Base-by-base conservation (phyloP, 2,888 invertebrate genomes). In the Drosophila borealis region DNA sequence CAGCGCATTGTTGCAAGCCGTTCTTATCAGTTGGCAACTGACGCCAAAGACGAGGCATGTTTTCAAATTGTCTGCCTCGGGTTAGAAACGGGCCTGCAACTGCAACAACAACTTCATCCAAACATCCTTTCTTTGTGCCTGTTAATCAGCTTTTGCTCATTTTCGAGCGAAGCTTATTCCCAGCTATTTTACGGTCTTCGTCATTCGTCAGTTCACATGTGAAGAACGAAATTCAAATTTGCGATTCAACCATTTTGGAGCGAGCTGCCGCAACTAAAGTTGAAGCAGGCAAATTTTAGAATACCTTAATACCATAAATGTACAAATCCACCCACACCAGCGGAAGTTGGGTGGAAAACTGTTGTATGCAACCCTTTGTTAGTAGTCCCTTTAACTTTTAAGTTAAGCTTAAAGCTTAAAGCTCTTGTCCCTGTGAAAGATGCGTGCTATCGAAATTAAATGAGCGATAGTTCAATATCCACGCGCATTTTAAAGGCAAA, bases 21-120 rank as follows among this genome's bases (percentile, higher is more conserved):
- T 55, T 55, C 25, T 60, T 71, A 60, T 70, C 70, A 55, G 65
- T 53, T 69, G 49, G 25, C 29, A 29, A 29, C 29, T 62, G 53
- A 29, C 2, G 13, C 14, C 55, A 36, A 55, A 36, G 21, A 11
- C 19, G 34, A 41, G 42, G 34, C 10, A n/a, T 14, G 8, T 39
- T 8, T 14, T 45, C 45, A 19, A 36, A 25, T 34, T 34, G 29
- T 39, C n/a, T 8, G 42, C 14, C 44, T 8, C 29, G 8, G 29
- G 29, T 29, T 6, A 29, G 29, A 29, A 8, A 29, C 29, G 17
- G 29, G 41, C 41, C 17, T 14, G 4, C 45, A 14, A 14, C 45
- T 21, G 19, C 11, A 8, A 3, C 41, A 17, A 10, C 33, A 41
- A 14, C 9, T 41, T 14, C 9, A 11, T 10, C 8, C 29, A 46